Evolutionary conservation across 2,797 vertebrate species (phyloP).

Genomic region (Eulemur mongoz): DNA sequence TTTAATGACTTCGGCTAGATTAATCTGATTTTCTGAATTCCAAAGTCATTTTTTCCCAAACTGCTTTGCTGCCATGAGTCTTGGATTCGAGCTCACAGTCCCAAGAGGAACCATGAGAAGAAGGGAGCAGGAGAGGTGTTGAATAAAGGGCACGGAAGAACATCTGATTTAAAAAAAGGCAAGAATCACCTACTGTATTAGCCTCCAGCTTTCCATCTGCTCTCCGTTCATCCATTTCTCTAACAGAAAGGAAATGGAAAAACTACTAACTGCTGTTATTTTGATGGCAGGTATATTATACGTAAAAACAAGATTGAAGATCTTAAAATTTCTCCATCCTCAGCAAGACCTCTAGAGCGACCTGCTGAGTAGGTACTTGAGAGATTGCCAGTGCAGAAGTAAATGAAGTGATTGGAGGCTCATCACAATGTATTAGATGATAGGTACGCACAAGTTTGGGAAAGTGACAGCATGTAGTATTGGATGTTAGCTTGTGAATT

Average conservation of each 20-base stretch:
- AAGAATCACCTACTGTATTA: background rate
- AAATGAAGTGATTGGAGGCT: slow-evolving; percentile 27
- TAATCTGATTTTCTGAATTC: background rate
- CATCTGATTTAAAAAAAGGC: slow-evolving; percentile 24
- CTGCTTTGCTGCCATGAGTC: background rate
- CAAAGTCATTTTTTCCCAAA: background rate
- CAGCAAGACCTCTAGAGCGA: slow-evolving; percentile 52
- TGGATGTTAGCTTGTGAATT: slow-evolving; percentile 56
- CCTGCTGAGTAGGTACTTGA: slow-evolving; percentile 4
- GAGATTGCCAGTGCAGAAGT: slow-evolving; percentile 22
- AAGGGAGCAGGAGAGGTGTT: background rate
- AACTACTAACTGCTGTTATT: slow-evolving; percentile 45
- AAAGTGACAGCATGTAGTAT: background rate
- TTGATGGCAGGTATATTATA: slow-evolving; percentile 60
- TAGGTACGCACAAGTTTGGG: background rate
- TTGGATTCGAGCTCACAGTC: background rate
- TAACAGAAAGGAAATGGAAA: slow-evolving; percentile 35
- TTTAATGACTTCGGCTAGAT: background rate
- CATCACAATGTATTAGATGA: background rate
- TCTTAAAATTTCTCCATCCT: slow-evolving; percentile 54
- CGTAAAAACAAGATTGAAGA: slow-evolving; percentile 59
- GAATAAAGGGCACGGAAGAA: background rate
- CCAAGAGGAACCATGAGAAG: background rate
- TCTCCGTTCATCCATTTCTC: background rate
- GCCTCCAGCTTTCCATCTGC: background rate